A percentile compares a stretch with the other conserved stretches of the same genome.
phyloP scores from a whole-genome alignment of 2,797 vertebrate species.

The Gymnothorax reevesii region DNA sequence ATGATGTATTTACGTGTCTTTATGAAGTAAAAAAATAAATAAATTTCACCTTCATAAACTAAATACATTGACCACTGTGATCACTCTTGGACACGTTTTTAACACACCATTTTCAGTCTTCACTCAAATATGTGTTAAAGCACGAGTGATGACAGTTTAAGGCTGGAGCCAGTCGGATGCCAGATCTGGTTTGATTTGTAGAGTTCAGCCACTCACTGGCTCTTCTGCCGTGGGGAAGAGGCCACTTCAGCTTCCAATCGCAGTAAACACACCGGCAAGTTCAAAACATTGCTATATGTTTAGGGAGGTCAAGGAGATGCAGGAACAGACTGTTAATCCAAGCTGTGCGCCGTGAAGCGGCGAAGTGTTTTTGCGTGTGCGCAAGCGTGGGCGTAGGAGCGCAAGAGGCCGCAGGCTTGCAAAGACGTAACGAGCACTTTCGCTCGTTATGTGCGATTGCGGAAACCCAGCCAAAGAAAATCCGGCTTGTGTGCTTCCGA shows the following conservation, averaged over 20 bases:
- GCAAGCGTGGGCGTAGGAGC: constrained; percentile 30
- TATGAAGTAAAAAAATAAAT: no score
- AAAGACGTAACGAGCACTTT: constrained; percentile 69
- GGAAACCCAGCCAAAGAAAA: constrained; percentile 53
- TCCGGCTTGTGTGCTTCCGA: constrained; percentile 50
- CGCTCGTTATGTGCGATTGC: constrained; percentile 70
- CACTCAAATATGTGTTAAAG: constrained; percentile 32
- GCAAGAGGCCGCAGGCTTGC: constrained; percentile 60
- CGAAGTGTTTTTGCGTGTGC: constrained; percentile 25
- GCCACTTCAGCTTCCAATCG: background rate
- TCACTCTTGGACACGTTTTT: no score
- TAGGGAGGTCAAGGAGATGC: constrained; percentile 40
- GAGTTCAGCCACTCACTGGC: constrained; percentile 51
- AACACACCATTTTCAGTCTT: no score
- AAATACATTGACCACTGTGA: no score
- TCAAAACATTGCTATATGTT: constrained; percentile 23
- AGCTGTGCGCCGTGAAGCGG: constrained; percentile 32
- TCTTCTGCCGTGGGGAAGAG: constrained; percentile 47
- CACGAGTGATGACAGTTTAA: constrained; percentile 57
- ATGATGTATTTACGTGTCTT: no score
- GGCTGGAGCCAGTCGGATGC: constrained; percentile 45
- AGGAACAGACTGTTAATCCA: constrained; percentile 54
- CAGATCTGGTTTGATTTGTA: constrained; percentile 52
- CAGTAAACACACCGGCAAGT: constrained; percentile 37
- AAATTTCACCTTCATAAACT: no score